phyloP scores from a whole-genome alignment of 2,888 invertebrate genomes.

The Drosophila mimetica region DNA sequence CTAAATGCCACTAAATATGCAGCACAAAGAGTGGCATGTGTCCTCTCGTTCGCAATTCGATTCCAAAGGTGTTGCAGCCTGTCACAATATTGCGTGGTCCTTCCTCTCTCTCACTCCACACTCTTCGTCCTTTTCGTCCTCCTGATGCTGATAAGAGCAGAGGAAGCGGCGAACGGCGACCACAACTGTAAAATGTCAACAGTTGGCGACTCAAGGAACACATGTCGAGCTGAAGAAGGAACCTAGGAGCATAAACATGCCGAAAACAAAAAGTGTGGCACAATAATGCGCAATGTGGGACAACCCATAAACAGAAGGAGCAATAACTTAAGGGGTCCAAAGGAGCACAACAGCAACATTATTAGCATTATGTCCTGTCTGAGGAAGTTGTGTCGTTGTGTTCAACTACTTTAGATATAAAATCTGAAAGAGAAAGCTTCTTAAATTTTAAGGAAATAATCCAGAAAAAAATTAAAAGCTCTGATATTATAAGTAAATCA shows the following conservation, averaged over 20 bases:
- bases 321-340: neutral
- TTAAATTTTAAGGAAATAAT: neutral
- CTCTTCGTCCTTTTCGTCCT: slow-evolving; percentile 11
- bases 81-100: slow-evolving; percentile 66
- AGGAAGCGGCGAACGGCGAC: slow-evolving; percentile 11
- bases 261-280: slow-evolving; percentile 13
- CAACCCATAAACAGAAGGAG: slow-evolving; percentile 17
- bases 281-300: slow-evolving; percentile 28
- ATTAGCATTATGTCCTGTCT: neutral
- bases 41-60: slow-evolving; percentile 19
- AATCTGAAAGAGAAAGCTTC: no score
- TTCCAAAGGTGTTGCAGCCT: slow-evolving; percentile 59
- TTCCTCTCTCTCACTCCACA: neutral
- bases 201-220: slow-evolving; percentile 37
- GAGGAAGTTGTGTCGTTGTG: neutral
- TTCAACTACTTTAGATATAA: neutral
- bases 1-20: slow-evolving; percentile 73
- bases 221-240: slow-evolving; percentile 26
- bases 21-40: slow-evolving; percentile 57
- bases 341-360: neutral
- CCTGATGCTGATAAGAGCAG: slow-evolving; percentile 32
- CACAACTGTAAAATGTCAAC: slow-evolving; percentile 35
- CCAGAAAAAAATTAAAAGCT: no score
- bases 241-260: slow-evolving; percentile 24
- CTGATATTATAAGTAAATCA: no score